Conservation (phyloP, 2,888 invertebrate species). For the Galeopsomyia nigrocyanea region DNA sequence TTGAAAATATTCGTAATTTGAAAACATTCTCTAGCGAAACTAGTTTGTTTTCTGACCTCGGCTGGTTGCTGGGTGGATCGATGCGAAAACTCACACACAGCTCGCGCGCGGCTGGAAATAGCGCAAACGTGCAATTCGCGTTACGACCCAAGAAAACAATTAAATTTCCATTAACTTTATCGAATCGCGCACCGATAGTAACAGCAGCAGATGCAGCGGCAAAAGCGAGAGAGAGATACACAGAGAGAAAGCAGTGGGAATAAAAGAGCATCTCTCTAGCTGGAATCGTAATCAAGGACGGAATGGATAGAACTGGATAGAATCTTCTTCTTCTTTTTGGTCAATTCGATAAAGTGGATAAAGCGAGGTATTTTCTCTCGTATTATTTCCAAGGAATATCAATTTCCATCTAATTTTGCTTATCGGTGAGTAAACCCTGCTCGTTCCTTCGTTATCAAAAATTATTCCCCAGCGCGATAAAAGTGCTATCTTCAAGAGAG, state of each 20-base stretch:
- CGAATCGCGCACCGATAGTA: neutral
- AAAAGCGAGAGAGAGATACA: neutral
- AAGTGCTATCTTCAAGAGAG: neutral
- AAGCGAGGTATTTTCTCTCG: too few species aligned
- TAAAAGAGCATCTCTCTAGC: neutral
- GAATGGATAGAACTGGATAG: too few species aligned
- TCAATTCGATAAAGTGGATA: too few species aligned
- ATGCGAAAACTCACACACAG: neutral
- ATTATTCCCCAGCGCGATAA: neutral
- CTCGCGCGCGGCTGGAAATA: too few species aligned
- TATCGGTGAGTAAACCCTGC: too few species aligned
- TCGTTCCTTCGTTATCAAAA: constrained; percentile 1
- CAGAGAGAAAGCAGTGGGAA: neutral
- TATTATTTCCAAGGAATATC: too few species aligned
- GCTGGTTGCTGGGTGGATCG: too few species aligned
- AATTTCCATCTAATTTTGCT: too few species aligned
- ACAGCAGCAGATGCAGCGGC: neutral
- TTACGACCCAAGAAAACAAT: constrained; percentile 29
- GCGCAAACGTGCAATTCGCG: neutral
- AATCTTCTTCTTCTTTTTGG: too few species aligned
- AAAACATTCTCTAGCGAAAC: too few species aligned
- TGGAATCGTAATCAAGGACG: neutral
- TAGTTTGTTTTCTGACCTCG: too few species aligned
- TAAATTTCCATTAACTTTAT: constrained; percentile 39
- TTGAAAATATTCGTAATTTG: too few species aligned